These are phyloP conservation scores for Geotrupes spiniger DNA, from an alignment of 2,888 invertebrate species.

Conservation along the genomic window DNA sequence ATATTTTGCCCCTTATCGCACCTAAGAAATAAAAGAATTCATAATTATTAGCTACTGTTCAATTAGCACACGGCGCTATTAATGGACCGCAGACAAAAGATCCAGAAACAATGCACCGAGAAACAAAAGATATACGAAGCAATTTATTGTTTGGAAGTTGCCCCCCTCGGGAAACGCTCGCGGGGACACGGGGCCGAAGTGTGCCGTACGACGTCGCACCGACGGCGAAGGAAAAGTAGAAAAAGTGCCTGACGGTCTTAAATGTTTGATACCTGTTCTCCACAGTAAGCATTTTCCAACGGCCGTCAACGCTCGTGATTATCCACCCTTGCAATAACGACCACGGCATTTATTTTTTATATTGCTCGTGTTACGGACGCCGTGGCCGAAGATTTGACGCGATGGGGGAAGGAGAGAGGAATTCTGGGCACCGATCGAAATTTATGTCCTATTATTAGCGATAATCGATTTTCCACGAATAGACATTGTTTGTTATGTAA, in stretches of 20 bases:
- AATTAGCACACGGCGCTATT: not conserved
- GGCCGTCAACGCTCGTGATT: slow-evolving; percentile 12
- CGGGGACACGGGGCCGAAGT: not conserved
- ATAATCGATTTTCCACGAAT: slow-evolving; percentile 1
- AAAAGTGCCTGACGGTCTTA: slow-evolving; percentile 2
- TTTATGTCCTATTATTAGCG: not conserved
- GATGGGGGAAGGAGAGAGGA: not conserved
- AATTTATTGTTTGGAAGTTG: slow-evolving; percentile 7
- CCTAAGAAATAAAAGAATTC: no score
- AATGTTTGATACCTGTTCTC: slow-evolving; percentile 17
- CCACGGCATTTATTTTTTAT: slow-evolving; percentile 18
- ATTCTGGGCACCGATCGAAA: not conserved
- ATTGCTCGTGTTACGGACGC: not conserved
- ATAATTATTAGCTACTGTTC: not conserved
- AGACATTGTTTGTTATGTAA: not conserved
- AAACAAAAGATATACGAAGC: slow-evolving; percentile 6
- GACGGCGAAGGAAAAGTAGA: not conserved
- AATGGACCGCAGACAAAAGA: slow-evolving; percentile 2
- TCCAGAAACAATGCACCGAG: not conserved
- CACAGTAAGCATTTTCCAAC: slow-evolving; percentile 2
- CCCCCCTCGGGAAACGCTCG: not conserved
- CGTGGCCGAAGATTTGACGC: not conserved
- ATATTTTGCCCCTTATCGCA: no score
- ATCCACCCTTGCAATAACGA: slow-evolving; percentile 14
- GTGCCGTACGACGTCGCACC: not conserved